A percentile compares a stretch with the other conserved stretches of the same genome.
phyloP scores from a whole-genome alignment of 2,888 invertebrate species.

The Drosophila buzzatii region DNA sequence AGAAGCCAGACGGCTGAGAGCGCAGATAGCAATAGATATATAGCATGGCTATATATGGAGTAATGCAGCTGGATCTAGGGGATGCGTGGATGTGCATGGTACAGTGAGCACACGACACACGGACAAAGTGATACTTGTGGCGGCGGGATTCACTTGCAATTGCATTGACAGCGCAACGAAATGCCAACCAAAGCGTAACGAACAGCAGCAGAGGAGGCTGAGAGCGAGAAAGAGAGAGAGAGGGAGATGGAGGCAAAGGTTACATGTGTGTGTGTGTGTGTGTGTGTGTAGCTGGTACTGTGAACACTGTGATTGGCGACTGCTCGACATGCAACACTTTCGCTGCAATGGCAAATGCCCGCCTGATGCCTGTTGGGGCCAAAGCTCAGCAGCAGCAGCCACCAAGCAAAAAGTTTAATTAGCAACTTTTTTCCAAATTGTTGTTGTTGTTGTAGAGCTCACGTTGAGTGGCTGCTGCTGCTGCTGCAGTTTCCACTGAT shows the following conservation, averaged over 20 bases:
- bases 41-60: not conserved
- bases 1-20: conserved; percentile 18
- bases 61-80: conserved; percentile 29
- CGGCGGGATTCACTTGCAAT: conserved; percentile 60
- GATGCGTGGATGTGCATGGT: conserved; percentile 14
- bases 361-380: conserved; percentile 34
- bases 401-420: conserved; percentile 75
- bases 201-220: conserved; percentile 14
- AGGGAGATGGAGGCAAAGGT: not conserved
- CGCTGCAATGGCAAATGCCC: conserved; percentile 49
- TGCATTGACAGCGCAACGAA: conserved; percentile 79
- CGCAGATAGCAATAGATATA: conserved; percentile 7
- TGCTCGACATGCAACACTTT: conserved; percentile 62
- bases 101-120: conserved; percentile 18
- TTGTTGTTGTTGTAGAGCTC: conserved; percentile 22
- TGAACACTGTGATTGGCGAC: conserved; percentile 33
- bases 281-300: not conserved
- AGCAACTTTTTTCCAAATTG: conserved; percentile 63
- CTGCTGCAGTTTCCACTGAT: conserved; percentile 59
- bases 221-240: not conserved
- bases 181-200: conserved; percentile 78
- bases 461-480: conserved; percentile 54
- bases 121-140: conserved; percentile 41
- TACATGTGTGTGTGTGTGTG: not conserved
- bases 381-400: conserved; percentile 58